Evolutionary conservation across 2,797 vertebrate genomes (phyloP), one percentile per base, ranked within the genome.

Genomic region (Rachycentron canadum): DNA sequence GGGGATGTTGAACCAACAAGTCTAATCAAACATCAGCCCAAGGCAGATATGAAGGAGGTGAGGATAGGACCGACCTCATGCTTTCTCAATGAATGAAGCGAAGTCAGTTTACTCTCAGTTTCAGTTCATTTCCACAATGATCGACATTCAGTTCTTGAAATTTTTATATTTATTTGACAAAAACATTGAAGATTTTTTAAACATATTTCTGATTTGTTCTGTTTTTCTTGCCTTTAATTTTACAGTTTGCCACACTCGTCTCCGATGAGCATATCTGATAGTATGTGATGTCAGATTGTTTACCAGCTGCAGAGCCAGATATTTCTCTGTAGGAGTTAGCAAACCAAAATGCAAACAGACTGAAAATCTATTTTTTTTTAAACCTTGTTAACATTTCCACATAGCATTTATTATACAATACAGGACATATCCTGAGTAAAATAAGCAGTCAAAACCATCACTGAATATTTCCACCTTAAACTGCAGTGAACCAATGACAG

Each of bases 11-110:
- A 69, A 53, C 73, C 63, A 67, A 72, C 43, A 61, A 16, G 1
- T 61, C 47, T 36, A 10, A 55, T 55, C 61, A 75, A 81, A 64
- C 63, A 77, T 66, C 30, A 41, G 56, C 65, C 74, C 26, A 3
- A 6, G 53, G 17, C n/a, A 32, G 34, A 66, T 58, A 50, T 50
- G 53, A 36, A 32, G 61, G 34, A 62, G 62, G 23, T 7, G 38
- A 52, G 38, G 57, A 23, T 9, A 23, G 7, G 25, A 64, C 12
- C 53, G 5, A 38, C 4, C 43, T 62, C 26, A 36, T 5, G 4
- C 17, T 38, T 41, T 47, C 14, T 43, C n/a, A 40, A 36, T 28
- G 47, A 11, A 38, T 28, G 4, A 69, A 41, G 5, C 26, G 3
- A 25, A 56, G 21, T 52, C 10, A 0, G 11, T 49, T 49, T 23